Conservation (phyloP, 2,888 invertebrate species). For the Asteroscopus sphinx region DNA sequence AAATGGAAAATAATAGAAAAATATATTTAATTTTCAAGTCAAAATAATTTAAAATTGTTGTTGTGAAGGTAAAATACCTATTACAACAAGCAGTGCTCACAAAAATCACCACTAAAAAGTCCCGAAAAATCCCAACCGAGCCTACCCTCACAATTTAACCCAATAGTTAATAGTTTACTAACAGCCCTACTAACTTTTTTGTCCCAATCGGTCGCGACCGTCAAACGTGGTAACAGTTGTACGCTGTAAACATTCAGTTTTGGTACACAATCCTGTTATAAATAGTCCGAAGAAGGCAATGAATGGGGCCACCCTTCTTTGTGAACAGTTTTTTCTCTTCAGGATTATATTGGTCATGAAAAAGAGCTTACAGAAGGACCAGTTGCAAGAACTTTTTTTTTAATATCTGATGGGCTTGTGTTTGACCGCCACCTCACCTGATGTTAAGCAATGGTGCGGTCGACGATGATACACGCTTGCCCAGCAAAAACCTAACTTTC, state of each 20-base stretch:
- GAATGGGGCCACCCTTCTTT: conserved; percentile 55
- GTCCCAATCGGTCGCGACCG: conserved; percentile 45
- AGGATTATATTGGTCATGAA: conserved; percentile 31
- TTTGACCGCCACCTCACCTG: too few species aligned
- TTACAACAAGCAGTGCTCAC: background rate
- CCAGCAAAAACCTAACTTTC: too few species aligned
- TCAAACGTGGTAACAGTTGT: conserved; percentile 49
- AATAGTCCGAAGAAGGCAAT: conserved; percentile 59
- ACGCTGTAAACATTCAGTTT: conserved; percentile 59
- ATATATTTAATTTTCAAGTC: too few species aligned
- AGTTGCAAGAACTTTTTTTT: background rate
- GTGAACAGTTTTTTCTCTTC: conserved; percentile 46
- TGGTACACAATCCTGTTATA: conserved; percentile 62
- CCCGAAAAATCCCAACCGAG: conserved; percentile 1
- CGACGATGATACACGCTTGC: too few species aligned
- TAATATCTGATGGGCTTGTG: too few species aligned
- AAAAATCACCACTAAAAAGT: conserved; percentile 4
- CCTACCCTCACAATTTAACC: conserved; percentile 19
- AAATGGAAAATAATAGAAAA: too few species aligned
- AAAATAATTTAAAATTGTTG: too few species aligned
- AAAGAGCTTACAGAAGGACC: conserved; percentile 30
- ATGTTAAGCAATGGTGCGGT: too few species aligned
- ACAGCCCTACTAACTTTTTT: conserved; percentile 56
- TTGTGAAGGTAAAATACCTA: too few species aligned
- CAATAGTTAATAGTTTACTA: conserved; percentile 10